Evolutionary conservation across 1,140 invertebrate species (phyloP).

Genomic region (Patella vulgata): DNA sequence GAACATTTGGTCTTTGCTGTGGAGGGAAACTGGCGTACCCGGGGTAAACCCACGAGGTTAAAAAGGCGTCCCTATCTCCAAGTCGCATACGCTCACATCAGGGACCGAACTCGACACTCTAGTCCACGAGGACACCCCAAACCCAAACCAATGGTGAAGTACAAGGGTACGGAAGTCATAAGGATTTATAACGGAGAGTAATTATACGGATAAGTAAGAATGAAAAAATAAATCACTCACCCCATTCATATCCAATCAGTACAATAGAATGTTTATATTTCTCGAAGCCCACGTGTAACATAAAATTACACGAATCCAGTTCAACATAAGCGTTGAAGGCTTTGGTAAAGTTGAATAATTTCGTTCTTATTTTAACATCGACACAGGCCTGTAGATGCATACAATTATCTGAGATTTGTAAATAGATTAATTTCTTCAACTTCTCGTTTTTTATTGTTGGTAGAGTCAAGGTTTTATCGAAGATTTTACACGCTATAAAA

Average conservation of each 20-base stretch:
- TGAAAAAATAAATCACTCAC: constrained; percentile 12
- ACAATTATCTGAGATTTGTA: constrained; percentile 30
- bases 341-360: constrained; percentile 13
- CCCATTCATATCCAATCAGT: constrained; percentile 24
- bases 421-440: constrained; percentile 21
- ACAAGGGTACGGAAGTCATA: constrained; percentile 13
- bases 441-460: constrained; percentile 16
- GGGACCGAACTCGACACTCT: no score
- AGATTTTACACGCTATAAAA: constrained; percentile 18
- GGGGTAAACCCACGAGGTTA: no score
- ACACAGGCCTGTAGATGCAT: constrained; percentile 38
- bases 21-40: no score
- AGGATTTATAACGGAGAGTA: constrained; percentile 5
- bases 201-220: constrained; percentile 17
- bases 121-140: no score
- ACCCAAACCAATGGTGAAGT: background rate
- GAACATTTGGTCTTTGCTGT: background rate
- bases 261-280: constrained; percentile 17
- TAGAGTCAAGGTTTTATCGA: constrained; percentile 23
- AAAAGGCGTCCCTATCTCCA: no score
- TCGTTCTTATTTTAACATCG: constrained; percentile 19
- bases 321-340: constrained; percentile 19
- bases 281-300: constrained; percentile 16
- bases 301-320: constrained; percentile 27
- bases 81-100: no score